These are phyloP conservation scores for Potamarius usumacintae DNA, from an alignment of 2,113 vertebrate species.

Conservation along the genomic window DNA sequence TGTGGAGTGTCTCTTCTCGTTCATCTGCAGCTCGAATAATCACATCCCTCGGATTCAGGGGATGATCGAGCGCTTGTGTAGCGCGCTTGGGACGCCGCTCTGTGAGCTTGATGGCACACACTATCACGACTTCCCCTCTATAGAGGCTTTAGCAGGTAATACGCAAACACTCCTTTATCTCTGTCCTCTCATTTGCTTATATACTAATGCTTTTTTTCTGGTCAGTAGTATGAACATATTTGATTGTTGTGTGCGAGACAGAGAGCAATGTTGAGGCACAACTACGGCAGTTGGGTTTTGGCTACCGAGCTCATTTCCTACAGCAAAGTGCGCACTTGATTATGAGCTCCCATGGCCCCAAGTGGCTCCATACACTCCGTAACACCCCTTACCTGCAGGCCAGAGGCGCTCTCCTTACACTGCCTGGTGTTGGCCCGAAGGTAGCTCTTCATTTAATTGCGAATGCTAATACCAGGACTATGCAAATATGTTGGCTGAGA, in stretches of 20 bases:
- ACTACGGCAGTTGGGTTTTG: conserved; percentile 86
- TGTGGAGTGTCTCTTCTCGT: conserved; percentile 89
- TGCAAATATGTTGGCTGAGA: background rate
- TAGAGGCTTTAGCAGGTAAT: conserved; percentile 80
- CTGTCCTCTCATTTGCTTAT: background rate
- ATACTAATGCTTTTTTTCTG: background rate
- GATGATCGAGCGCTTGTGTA: conserved; percentile 89
- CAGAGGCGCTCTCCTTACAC: conserved; percentile 75
- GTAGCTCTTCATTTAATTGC: conserved; percentile 61
- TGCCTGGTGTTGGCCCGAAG: conserved; percentile 91
- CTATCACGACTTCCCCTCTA: conserved; percentile 83
- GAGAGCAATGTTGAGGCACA: conserved; percentile 74
- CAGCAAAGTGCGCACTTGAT: conserved; percentile 80
- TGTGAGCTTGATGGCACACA: conserved; percentile 74
- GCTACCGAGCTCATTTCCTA: conserved; percentile 88
- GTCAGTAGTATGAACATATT: background rate
- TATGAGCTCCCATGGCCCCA: conserved; percentile 64
- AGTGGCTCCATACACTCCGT: conserved; percentile 82
- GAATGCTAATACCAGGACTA: background rate
- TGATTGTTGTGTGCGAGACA: conserved; percentile 55
- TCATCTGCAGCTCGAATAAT: conserved; percentile 97
- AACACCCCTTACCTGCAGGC: conserved; percentile 76
- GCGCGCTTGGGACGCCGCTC: conserved; percentile 76
- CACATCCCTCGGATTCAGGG: conserved; percentile 88
- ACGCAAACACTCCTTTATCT: fast-evolving